Evolutionary conservation across 2,797 vertebrate genomes (phyloP).

Genomic region (Glyptemys insculpta): DNA sequence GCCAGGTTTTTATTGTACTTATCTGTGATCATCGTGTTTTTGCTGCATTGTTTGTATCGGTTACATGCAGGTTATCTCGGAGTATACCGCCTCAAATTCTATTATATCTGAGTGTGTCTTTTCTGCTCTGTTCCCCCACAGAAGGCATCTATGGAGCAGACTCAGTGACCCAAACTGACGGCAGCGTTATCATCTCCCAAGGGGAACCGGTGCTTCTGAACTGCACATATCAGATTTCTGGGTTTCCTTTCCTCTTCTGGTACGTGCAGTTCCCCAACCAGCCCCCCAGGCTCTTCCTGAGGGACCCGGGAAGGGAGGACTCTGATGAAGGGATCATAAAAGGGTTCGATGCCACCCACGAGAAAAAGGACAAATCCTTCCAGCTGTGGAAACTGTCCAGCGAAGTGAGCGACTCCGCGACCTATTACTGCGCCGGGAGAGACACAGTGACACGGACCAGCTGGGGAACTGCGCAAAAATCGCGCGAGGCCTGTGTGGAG

Average conservation of each 20-base stretch:
- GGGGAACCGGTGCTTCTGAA: constrained; percentile 6
- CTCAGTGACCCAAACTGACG: background rate
- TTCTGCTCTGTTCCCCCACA: background rate
- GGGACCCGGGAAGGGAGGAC: too few relatives aligned
- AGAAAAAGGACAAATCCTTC: too few relatives aligned
- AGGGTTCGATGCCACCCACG: background rate
- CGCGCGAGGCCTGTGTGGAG: background rate
- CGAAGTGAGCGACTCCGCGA: too few relatives aligned
- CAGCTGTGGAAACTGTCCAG: background rate
- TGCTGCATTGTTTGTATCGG: too few relatives aligned
- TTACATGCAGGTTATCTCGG: too few relatives aligned
- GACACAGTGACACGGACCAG: background rate
- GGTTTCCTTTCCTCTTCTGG: background rate
- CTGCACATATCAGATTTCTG: background rate
- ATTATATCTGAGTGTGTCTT: background rate
- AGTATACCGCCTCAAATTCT: too few relatives aligned
- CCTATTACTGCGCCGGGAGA: background rate
- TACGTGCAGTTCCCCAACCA: background rate
- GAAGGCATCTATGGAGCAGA: background rate
- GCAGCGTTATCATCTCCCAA: background rate
- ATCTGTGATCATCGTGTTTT: too few relatives aligned
- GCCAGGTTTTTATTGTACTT: too few relatives aligned
- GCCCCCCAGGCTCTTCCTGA: background rate
- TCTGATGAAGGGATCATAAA: background rate
- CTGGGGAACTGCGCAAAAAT: background rate